Percentiles rank a stretch among this genome's conserved stretches.
Evolutionary conservation across 2,113 vertebrate genomes (phyloP).

Genomic region (Nannobrachium achirus): DNA sequence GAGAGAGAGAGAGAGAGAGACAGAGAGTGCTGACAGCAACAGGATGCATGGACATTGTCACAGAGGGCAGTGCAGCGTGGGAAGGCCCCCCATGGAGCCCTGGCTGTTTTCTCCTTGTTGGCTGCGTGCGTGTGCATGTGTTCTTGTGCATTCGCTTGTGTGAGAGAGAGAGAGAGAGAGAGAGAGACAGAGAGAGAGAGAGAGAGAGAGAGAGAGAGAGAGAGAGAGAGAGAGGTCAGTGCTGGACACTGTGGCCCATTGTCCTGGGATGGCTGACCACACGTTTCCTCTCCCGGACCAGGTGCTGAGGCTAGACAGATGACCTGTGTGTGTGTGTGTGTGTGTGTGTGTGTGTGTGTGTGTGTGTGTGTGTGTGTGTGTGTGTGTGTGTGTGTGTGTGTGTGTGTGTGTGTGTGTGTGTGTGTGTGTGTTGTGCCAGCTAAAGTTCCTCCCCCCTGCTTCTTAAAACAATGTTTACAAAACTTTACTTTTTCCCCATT

Average conservation of each 20-base stretch:
- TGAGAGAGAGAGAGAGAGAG: not conserved
- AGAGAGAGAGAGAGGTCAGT: slow-evolving; percentile 46
- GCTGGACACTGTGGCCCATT: slow-evolving; percentile 63
- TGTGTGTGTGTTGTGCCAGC: slow-evolving; percentile 4
- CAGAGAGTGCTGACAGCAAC: slow-evolving; percentile 56
- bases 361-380: not conserved
- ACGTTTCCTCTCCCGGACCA: slow-evolving; percentile 53
- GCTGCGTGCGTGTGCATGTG: slow-evolving; percentile 39
- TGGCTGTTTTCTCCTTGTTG: slow-evolving; percentile 40
- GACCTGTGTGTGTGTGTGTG: slow-evolving; percentile 17
- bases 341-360: slow-evolving; percentile 7
- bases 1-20: not conserved
- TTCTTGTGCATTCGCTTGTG: not conserved
- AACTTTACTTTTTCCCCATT: slow-evolving; percentile 5
- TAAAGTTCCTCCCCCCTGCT: not conserved
- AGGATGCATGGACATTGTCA: slow-evolving; percentile 76
- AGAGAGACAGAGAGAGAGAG: not conserved
- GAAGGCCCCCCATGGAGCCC: slow-evolving; percentile 40
- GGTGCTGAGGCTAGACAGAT: slow-evolving; percentile 54
- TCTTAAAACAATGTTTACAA: slow-evolving; percentile 13
- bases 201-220: slow-evolving; percentile 23
- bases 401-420: not conserved
- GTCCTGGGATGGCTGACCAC: slow-evolving; percentile 48
- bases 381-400: not conserved
- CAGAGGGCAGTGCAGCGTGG: slow-evolving; percentile 39